Conservation (phyloP, 2,113 vertebrate genomes). For the Pyxicephalus adspersus region DNA sequence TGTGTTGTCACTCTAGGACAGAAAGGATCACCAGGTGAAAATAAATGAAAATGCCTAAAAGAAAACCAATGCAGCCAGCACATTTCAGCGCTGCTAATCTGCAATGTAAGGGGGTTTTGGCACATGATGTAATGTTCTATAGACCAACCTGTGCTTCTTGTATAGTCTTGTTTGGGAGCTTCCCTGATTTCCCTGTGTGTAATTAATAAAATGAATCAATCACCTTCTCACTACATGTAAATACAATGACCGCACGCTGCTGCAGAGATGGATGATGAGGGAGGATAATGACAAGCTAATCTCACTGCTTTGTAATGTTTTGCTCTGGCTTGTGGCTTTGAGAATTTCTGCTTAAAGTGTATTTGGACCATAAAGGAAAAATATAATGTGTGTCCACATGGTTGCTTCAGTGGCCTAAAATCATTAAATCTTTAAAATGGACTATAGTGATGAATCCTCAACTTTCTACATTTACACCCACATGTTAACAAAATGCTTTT, state of each 20-base stretch:
- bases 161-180: conserved; percentile 6
- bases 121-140: background rate
- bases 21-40: too few species aligned
- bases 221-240: background rate
- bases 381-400: too few species aligned
- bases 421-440: too few species aligned
- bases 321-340: conserved; percentile 2
- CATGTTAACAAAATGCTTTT: too few species aligned
- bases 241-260: conserved; percentile 15
- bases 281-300: background rate
- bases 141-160: background rate
- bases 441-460: too few species aligned
- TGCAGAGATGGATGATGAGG: background rate
- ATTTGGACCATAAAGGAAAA: too few species aligned
- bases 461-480: too few species aligned
- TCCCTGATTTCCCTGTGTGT: background rate
- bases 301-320: background rate
- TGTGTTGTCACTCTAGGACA: too few species aligned
- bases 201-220: conserved; percentile 8
- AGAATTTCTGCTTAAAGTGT: background rate
- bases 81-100: too few species aligned
- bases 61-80: too few species aligned
- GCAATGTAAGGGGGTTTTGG: background rate
- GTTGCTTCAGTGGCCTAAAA: too few species aligned
- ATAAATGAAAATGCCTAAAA: too few species aligned